Conservation (phyloP, 2,113 vertebrate species). For the Alligator mississippiensis region DNA sequence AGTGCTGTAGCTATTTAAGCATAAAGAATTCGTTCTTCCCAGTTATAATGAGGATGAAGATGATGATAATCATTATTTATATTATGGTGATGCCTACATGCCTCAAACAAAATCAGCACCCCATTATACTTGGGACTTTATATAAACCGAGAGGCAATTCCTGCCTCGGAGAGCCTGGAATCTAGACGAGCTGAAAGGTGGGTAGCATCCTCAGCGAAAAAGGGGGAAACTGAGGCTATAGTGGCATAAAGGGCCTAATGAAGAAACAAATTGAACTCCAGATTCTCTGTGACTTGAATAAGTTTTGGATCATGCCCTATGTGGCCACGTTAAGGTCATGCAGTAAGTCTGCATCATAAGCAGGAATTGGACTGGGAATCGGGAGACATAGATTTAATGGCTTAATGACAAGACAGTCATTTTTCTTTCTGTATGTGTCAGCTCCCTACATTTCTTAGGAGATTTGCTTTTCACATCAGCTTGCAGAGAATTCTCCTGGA, state of each 20-base stretch:
- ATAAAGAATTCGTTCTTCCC: rapidly evolving
- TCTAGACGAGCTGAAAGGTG: neutral
- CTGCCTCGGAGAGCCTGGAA: rapidly evolving
- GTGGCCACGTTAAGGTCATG: neutral
- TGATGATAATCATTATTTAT: neutral
- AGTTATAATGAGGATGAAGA: rapidly evolving
- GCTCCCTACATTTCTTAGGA: neutral
- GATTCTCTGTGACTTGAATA: rapidly evolving
- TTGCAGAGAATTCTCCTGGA: neutral
- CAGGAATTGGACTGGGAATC: neutral
- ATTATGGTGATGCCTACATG: rapidly evolving
- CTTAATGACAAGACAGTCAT: neutral
- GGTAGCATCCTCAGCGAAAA: neutral
- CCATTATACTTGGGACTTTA: neutral
- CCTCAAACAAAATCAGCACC: neutral
- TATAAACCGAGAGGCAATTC: no score
- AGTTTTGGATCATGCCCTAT: neutral
- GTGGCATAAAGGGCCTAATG: neutral
- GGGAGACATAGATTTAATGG: neutral
- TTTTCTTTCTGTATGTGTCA: neutral
- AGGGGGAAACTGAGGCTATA: neutral
- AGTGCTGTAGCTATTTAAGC: rapidly evolving
- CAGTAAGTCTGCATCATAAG: no score
- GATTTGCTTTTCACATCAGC: neutral
- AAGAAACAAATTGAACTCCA: neutral